Conservation (phyloP, 2,888 invertebrate genomes). For the Hymenopus coronatus region DNA sequence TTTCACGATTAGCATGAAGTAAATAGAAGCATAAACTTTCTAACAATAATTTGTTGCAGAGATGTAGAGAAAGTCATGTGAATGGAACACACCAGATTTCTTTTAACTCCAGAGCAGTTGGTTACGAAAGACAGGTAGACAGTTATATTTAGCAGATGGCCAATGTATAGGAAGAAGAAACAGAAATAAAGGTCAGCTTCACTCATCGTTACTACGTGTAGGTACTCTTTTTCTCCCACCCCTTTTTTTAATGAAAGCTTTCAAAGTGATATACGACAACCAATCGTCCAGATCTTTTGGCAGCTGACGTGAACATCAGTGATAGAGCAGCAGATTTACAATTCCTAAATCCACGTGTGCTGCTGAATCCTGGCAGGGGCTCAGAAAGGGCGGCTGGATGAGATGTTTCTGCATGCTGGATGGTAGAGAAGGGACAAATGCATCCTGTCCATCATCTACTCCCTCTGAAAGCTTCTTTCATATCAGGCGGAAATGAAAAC, state of each 20-base stretch:
- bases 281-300: background rate
- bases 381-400: background rate
- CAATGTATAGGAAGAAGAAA: background rate
- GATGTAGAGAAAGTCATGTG: too few species aligned
- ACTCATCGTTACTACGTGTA: background rate
- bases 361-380: background rate
- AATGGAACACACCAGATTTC: too few species aligned
- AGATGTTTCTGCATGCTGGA: too few species aligned
- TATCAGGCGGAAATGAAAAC: too few species aligned
- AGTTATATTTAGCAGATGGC: background rate
- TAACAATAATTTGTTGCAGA: too few species aligned
- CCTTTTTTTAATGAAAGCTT: background rate
- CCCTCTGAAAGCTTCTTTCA: background rate
- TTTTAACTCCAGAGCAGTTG: background rate
- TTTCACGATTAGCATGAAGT: too few species aligned
- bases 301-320: background rate
- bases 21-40: too few species aligned
- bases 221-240: background rate
- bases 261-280: background rate
- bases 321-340: background rate
- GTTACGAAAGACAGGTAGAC: background rate
- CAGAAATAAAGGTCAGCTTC: background rate
- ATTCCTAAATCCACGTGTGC: background rate
- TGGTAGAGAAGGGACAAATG: background rate
- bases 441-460: background rate